Evolutionary conservation across 2,888 invertebrate genomes (phyloP), one percentile per base, ranked within the genome.

Genomic region (Mythimna impura): DNA sequence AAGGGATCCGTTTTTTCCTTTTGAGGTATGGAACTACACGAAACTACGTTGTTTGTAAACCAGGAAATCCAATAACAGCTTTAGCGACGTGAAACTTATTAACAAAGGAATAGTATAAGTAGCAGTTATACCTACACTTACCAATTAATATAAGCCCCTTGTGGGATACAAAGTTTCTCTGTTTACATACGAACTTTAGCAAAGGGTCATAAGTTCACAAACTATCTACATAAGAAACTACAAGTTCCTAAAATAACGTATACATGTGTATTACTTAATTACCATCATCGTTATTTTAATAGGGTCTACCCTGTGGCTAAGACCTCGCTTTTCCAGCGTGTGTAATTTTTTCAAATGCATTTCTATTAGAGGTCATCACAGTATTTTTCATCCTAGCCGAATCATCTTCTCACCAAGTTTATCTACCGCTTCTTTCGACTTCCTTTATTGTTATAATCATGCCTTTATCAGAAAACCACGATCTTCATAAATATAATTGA

Each of bases 201-300:
- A 63, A 58, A 80, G 50, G 66, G 40, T 50, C 57, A 60, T 55
- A 66, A 58, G 50, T 69, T 80, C 40, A n/a, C 8, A 54, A 68
- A 80, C 75, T 65, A 47, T 61, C 47, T 40, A 63, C 30, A 47
- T 25, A 34, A 6, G 54, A 40, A 50, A 50, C 34, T 61, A 9
- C 43, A 40, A 47, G 47, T 57, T 50, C 22, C 34, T 17, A 3
- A 30, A 34, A 71, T 20, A 36, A 30, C 34, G 43, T n/a, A 47
- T 4, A 36, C 43, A 36, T 22, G n/a, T 25, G 10, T 22, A n/a
- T 25, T 17, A 36, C 36, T 47, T 20, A 47, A 47, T 47, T 17
- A 17, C 43, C 20, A 17, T n/a, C 8, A 14, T 40, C 9, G n/a
- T 40, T 30, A 47, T 22, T 54, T 22, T 22, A 54, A 54, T 22